phyloP scores from a whole-genome alignment of 2,113 vertebrate genomes.

The Rhagologus leucostigma region DNA sequence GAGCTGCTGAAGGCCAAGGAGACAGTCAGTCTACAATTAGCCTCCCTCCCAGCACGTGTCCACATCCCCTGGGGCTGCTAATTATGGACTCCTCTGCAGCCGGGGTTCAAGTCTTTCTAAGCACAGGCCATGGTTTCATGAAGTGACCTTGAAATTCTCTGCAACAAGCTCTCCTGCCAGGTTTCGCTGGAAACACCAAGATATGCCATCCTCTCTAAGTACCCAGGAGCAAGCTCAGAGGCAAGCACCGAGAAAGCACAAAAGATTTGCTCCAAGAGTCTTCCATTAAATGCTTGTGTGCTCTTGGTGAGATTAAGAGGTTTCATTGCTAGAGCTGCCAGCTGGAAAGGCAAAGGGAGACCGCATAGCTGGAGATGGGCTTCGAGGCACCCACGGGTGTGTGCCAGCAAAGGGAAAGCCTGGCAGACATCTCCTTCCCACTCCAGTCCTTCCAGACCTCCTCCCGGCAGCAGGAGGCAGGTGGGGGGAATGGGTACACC shows the following conservation, averaged over 20 bases:
- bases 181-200: neutral
- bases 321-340: neutral
- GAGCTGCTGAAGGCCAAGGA: slow-evolving; percentile 61
- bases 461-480: neutral
- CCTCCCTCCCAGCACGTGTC: neutral
- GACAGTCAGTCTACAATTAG: slow-evolving; percentile 63
- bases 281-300: neutral
- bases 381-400: neutral
- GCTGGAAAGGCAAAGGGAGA: neutral
- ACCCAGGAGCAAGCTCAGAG: neutral
- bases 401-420: neutral
- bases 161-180: neutral
- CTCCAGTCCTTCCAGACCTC: neutral
- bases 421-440: neutral
- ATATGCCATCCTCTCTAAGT: neutral
- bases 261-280: neutral
- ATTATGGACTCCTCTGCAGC: neutral
- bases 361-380: neutral
- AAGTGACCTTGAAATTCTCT: slow-evolving; percentile 28
- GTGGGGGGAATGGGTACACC: neutral
- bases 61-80: slow-evolving; percentile 7
- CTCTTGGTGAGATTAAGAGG: neutral
- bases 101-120: slow-evolving; percentile 5
- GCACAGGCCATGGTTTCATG: neutral
- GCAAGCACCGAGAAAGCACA: neutral